Base-by-base conservation (phyloP, 2,797 vertebrate species). In the Bradypodion pumilum region DNA sequence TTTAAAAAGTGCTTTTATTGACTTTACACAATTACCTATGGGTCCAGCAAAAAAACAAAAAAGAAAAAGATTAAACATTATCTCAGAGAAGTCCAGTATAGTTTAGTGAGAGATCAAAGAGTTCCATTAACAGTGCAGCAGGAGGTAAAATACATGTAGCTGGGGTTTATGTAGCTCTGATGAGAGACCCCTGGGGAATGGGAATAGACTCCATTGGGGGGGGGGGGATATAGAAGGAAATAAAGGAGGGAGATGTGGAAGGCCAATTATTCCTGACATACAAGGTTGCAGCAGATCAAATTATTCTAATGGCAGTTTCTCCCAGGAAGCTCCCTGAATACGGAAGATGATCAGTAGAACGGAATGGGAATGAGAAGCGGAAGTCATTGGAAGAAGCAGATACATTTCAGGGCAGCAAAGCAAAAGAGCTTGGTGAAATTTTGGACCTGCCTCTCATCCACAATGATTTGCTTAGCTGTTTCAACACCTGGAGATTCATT, bases 281-380 rank as follows among this genome's bases (percentile, higher is more conserved):
- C 85, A 90, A 91, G 69, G 84, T 89, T 82, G 84, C 90, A 85
- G 88, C 60, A 90, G 90, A 90, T 86, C 87, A 93, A 90, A 93
- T 93, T 91, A 92, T 90, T 89, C 76, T 91, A 92, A 91, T 90
- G 89, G 89, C 76, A 90, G 85, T 89, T 94, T 85, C 90, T 91
- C 66, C 82, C 87, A 84, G 79, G 91, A 89, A 78, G 89, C 25
- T 86, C 83, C 89, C 87, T 7, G 6, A 90, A 92, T 92, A 78
- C 85, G 84, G 77, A 93, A 90, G 73, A 60, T 85, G 87, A 90
- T 90, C 74, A 82, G 76, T 92, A 82, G 89, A 90, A 93, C 86
- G 89, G 86, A 89, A 90, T 16, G 40, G 63, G 69, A 76, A 70
- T 85, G 79, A 79, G 65, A 83, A 91, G 79, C 85, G n/a, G 89